A percentile compares a stretch with the other conserved stretches of the same genome.
Conservation (phyloP, 2,113 vertebrate species). For the Amphilophus citrinellus region DNA sequence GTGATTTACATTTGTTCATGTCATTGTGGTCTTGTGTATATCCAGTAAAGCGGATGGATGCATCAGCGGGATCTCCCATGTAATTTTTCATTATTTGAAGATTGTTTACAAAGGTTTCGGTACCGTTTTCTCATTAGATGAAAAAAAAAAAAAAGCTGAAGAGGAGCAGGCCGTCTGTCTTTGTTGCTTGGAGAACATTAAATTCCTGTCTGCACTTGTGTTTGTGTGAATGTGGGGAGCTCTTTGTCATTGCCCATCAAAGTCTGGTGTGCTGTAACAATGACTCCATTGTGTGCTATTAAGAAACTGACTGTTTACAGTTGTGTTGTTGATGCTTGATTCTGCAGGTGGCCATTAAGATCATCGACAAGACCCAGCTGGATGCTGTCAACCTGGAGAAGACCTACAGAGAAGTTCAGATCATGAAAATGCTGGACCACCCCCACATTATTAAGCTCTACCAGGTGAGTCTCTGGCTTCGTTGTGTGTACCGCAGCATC, state of each 20-base stretch:
- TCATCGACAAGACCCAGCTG: slow-evolving; percentile 98
- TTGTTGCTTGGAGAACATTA: slow-evolving; percentile 12
- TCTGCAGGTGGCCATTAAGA: slow-evolving; percentile 97
- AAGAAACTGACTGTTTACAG: slow-evolving; percentile 14
- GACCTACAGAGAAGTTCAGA: slow-evolving; percentile 97
- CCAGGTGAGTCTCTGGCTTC: slow-evolving; percentile 83
- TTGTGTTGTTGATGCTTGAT: slow-evolving; percentile 40
- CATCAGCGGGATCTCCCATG: background rate
- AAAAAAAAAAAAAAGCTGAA: background rate
- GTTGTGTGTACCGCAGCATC: background rate
- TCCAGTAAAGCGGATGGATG: slow-evolving; percentile 28
- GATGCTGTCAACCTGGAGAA: slow-evolving; percentile 98
- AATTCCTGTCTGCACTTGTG: slow-evolving; percentile 4
- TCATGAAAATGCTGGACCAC: slow-evolving; percentile 98
- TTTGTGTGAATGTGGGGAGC: background rate
- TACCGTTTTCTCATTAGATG: background rate
- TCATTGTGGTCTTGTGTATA: slow-evolving; percentile 8
- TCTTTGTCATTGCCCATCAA: slow-evolving; percentile 5
- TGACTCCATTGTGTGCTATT: slow-evolving; percentile 19
- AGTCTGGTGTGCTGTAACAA: slow-evolving; percentile 6
- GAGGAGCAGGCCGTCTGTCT: slow-evolving; percentile 6
- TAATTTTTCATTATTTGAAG: slow-evolving; percentile 39
- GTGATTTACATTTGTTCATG: slow-evolving; percentile 29
- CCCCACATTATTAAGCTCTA: slow-evolving; percentile 98
- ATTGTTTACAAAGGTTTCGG: slow-evolving; percentile 1